These are phyloP conservation scores for Drosophila tani DNA, from an alignment of 1,140 invertebrate species.

Conservation along the genomic window DNA sequence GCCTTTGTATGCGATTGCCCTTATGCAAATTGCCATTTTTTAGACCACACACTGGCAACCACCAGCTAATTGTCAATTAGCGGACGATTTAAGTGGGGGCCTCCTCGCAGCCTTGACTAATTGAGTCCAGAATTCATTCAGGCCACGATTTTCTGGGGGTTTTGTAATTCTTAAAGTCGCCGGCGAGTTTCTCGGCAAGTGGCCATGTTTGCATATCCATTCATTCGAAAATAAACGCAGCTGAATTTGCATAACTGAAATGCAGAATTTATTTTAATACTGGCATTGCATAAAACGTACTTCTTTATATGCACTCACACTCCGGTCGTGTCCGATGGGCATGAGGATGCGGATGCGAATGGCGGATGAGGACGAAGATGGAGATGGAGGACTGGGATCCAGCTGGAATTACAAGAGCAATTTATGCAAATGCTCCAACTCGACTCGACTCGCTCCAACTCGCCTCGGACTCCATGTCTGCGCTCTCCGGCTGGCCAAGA, in stretches of 20 bases:
- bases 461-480: conserved; percentile 3
- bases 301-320: conserved; percentile 64
- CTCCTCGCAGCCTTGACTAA: conserved; percentile 34
- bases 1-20: not conserved
- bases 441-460: conserved; percentile 14
- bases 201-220: conserved; percentile 26
- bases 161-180: conserved; percentile 5
- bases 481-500: conserved; percentile 43
- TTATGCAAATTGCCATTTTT: conserved; percentile 43
- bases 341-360: conserved; percentile 8
- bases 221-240: conserved; percentile 41
- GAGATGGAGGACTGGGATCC: conserved; percentile 4
- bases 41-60: conserved; percentile 27
- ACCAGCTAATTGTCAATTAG: conserved; percentile 68
- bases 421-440: conserved; percentile 68
- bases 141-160: conserved; percentile 13
- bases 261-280: conserved; percentile 75
- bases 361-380: not conserved
- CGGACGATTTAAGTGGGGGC: conserved; percentile 31
- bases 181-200: conserved; percentile 5
- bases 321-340: not conserved
- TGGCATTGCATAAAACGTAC: conserved; percentile 70
- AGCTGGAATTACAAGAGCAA: conserved; percentile 47
- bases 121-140: conserved; percentile 52
- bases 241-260: conserved; percentile 66